These are phyloP conservation scores for Cyanoramphus novaezelandiae DNA, from an alignment of 2,113 vertebrate species.

Conservation along the genomic window DNA sequence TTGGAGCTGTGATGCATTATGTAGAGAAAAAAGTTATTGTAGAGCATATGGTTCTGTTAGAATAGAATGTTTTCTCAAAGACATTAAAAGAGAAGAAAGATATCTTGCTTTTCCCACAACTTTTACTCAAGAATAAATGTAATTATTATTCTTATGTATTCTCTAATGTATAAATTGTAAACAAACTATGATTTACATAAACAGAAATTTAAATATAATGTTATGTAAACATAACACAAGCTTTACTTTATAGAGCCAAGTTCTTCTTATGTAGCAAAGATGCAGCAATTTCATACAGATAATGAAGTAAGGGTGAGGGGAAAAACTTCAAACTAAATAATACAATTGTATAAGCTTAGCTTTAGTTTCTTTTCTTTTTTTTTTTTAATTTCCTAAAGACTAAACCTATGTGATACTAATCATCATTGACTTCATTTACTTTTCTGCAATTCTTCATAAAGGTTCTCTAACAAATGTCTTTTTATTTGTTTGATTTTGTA, in stretches of 20 bases:
- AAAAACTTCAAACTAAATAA: conserved; percentile 7
- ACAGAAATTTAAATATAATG: not conserved
- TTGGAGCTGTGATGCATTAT: not conserved
- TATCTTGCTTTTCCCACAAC: not conserved
- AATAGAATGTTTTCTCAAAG: not conserved
- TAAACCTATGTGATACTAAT: not conserved
- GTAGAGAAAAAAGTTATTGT: not conserved
- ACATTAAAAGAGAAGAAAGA: not conserved
- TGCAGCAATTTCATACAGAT: not conserved
- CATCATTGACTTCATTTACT: not conserved
- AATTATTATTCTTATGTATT: conserved; percentile 36
- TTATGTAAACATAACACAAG: not conserved
- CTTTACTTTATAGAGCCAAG: not conserved
- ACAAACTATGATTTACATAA: conserved; percentile 23
- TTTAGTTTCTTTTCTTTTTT: not conserved
- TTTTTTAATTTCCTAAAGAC: not conserved
- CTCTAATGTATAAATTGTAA: conserved; percentile 5
- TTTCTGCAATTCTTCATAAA: conserved; percentile 1
- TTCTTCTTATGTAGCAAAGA: not conserved
- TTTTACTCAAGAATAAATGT: conserved; percentile 10
- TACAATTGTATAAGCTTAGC: not conserved
- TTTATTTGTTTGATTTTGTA: not conserved
- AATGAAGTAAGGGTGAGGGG: not conserved
- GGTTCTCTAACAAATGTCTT: not conserved
- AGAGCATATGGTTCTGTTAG: conserved; percentile 1